Conservation (phyloP, 2,797 vertebrate species). For the Glyptemys insculpta region DNA sequence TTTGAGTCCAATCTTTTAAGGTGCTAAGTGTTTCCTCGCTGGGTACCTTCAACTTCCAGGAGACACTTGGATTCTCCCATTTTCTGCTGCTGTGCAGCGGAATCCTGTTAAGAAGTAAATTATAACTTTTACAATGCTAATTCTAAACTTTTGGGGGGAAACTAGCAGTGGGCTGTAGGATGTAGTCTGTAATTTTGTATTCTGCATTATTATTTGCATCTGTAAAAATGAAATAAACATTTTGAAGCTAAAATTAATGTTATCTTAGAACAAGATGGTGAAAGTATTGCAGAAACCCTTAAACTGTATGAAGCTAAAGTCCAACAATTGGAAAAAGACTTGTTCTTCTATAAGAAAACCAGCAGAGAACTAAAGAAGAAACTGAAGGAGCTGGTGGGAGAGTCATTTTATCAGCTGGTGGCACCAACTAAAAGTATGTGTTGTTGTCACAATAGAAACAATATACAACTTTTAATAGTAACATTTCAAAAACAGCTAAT, state of each 20-base stretch:
- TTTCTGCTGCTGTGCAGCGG: neutral
- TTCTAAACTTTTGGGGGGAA: neutral
- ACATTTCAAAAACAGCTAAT: neutral
- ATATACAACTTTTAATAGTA: neutral
- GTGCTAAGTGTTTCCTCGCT: neutral
- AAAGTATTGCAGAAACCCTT: slow-evolving; percentile 73
- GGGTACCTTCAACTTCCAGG: neutral
- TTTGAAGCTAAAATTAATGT: slow-evolving; percentile 58
- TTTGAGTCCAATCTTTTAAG: neutral
- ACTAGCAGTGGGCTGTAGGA: neutral
- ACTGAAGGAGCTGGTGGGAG: slow-evolving; percentile 80
- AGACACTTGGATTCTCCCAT: neutral
- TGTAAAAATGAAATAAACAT: neutral
- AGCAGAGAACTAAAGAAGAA: slow-evolving; percentile 91
- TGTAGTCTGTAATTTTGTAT: neutral
- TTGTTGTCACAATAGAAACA: neutral
- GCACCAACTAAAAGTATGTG: slow-evolving; percentile 61
- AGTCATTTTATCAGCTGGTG: slow-evolving; percentile 54
- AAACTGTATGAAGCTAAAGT: slow-evolving; percentile 83
- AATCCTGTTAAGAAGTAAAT: neutral
- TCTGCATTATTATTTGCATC: neutral
- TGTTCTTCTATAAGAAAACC: slow-evolving; percentile 93
- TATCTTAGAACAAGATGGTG: slow-evolving; percentile 78
- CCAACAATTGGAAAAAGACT: slow-evolving; percentile 90
- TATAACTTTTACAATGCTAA: neutral